Evolutionary conservation across 2,113 vertebrate species (phyloP), one percentile per base, ranked within the genome.

Genomic region (Corythornis cristatus): DNA sequence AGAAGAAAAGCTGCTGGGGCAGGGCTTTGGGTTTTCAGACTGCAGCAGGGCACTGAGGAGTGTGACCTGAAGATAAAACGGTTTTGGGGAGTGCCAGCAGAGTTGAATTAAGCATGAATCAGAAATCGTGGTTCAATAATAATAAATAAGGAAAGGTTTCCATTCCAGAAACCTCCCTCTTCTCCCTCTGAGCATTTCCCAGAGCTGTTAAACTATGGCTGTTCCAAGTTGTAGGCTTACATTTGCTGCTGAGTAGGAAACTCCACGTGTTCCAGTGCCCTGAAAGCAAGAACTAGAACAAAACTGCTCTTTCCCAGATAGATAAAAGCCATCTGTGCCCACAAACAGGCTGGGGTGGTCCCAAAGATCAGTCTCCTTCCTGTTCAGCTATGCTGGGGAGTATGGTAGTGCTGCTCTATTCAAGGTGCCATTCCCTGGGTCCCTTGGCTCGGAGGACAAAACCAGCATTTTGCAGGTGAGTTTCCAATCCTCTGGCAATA

Each of bases 1-100:
- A 67, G 87, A 78, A 89, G 71, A 89, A 94, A 89, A 56, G 68
- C 43, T 77, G 72, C 87, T 64, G 68, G 82, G 75, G 85, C 67
- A 96, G 87, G 87, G 83, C 79, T 64, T 16, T 23, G 82, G 57
- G 67, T 31, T 76, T 91, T 64, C 76, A 85, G 43, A 9, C 74
- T 45, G 66, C 74, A 73, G 9, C 18, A 28, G 33, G 15, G 45
- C 33, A 4, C 72, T 33, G 10, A 65, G 35, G 74, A 94, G 33
- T 5, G 15, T 46, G 79, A 73, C 46, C 37, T 83, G 68, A 22
- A 93, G 67, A 43, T 70, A 60, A 21, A 6, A 54, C 4, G 20
- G 60, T 40, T 91, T 61, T 93, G 79, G 61, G 60, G 72, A 94
- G 85, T 28, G 42, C 22, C 73, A 42, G 77, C 12, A 46, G 45